phyloP scores from a whole-genome alignment of 2,888 invertebrate species.

The Herminia tarsipennalis region DNA sequence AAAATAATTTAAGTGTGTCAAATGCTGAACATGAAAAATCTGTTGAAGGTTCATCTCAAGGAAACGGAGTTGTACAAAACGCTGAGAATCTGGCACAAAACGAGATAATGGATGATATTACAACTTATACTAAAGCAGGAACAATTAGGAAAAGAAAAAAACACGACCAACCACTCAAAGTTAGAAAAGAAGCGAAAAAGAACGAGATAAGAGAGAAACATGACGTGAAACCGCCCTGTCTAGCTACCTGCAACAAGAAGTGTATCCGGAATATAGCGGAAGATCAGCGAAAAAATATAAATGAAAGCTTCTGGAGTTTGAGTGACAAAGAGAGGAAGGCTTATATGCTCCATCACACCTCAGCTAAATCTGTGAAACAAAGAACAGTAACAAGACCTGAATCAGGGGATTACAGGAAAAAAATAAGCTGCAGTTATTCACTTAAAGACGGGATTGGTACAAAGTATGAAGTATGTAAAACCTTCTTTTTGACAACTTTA shows the following conservation, averaged over 20 bases:
- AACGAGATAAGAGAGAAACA: not conserved
- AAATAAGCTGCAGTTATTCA: not conserved
- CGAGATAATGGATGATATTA: slow-evolving; percentile 11
- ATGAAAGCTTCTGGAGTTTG: slow-evolving; percentile 7
- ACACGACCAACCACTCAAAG: slow-evolving; percentile 15
- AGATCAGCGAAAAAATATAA: slow-evolving; percentile 11
- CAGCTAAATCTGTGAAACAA: slow-evolving; percentile 11
- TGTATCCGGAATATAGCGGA: slow-evolving; percentile 12
- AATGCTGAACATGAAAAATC: slow-evolving; percentile 11
- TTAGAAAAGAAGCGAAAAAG: slow-evolving; percentile 14
- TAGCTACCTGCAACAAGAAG: slow-evolving; percentile 6
- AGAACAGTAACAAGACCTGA: slow-evolving; percentile 12
- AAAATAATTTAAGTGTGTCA: slow-evolving; percentile 13
- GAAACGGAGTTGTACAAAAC: not conserved
- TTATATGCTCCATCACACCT: slow-evolving; percentile 1
- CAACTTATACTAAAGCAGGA: slow-evolving; percentile 16
- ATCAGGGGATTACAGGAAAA: slow-evolving; percentile 5
- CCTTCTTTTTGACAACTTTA: slow-evolving; percentile 14
- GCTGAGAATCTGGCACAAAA: not conserved
- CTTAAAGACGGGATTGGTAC: not conserved
- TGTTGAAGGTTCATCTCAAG: slow-evolving; percentile 1
- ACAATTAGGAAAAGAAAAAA: slow-evolving; percentile 19
- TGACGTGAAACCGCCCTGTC: not conserved
- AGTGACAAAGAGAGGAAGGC: slow-evolving; percentile 16
- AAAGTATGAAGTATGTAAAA: slow-evolving; percentile 13